Evolutionary conservation across 2,888 invertebrate genomes (phyloP), one percentile per base, ranked within the genome.

Genomic region (Limnephilus rhombicus): DNA sequence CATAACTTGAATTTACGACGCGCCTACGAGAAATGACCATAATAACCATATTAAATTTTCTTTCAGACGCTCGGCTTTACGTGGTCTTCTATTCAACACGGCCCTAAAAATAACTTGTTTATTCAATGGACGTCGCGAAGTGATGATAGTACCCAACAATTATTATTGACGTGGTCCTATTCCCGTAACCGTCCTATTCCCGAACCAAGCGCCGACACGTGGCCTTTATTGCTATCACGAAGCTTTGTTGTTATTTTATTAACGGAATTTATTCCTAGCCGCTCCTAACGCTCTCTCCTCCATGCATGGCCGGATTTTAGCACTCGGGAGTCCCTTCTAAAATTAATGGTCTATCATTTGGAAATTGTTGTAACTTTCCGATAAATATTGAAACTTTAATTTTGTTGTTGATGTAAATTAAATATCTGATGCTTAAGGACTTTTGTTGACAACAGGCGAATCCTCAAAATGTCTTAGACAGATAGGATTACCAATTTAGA

Each of bases 191-290:
- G 41, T n/a, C 31, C 18, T 80, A 89, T 89, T 89, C 88, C 41
- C 15, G 31, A 89, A 80, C 80, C 88, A 89, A 80, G 88, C 88
- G 80, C 80, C 88, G 88, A 89, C 88, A 89, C 88, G 88, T 89
- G 88, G 88, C 13, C 24, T 89, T 89, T 89, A 89, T 89, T 89
- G 80, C 88, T 89, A 89, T 89, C 37, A 80, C 88, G 88, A 80
- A 41, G 45, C 90, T 82, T 90, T 81, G 90, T 82, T 82, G 82
- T 45, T 49, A 68, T 90, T 90, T 90, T 90, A 90, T 49, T 49
- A 41, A 82, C 82, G 49, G 45, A 90, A 90, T 90, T 82, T 90
- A 82, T 90, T 90, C 41, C 82, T 82, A 90, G 82, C 31, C 68
- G 68, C 68, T 68, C 18, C 68, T 68, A 68, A 24, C 5, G 68